Percentiles rank a stretch among this genome's conserved stretches.
These are phyloP conservation scores for Callithrix jacchus DNA, from an alignment of 2,113 vertebrate genomes.

Conservation along the genomic window DNA sequence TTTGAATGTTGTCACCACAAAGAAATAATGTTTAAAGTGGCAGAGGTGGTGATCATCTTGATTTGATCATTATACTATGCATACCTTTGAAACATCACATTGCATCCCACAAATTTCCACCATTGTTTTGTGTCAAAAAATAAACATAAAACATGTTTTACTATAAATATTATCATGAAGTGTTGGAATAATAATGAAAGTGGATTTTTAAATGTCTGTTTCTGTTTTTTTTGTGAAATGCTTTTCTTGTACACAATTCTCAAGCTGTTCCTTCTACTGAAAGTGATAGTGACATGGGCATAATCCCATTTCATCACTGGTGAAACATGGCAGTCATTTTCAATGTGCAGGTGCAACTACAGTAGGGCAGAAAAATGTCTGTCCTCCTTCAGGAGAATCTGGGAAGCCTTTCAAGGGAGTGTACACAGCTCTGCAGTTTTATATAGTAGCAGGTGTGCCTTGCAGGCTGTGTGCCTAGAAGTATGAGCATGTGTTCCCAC, in stretches of 20 bases:
- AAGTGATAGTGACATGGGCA: background rate
- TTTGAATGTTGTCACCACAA: background rate
- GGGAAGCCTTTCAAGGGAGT: no score
- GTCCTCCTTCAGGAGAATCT: background rate
- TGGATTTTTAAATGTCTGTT: background rate
- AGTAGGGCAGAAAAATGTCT: background rate
- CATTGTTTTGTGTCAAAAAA: background rate
- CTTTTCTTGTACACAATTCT: background rate
- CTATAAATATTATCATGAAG: background rate
- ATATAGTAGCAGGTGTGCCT: background rate
- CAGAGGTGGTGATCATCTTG: background rate
- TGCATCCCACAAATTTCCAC: background rate
- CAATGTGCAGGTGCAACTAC: accelerated
- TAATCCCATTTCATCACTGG: accelerated
- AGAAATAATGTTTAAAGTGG: background rate
- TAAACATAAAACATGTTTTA: background rate
- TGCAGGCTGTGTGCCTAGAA: background rate
- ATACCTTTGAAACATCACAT: background rate
- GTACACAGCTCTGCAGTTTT: background rate
- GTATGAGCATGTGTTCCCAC: accelerated
- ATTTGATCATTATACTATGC: background rate
- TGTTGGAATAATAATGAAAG: background rate
- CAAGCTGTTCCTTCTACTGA: background rate
- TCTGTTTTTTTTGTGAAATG: background rate
- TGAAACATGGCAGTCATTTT: accelerated